phyloP scores from a whole-genome alignment of 2,113 vertebrate genomes.

The Melanocharis versteri region DNA sequence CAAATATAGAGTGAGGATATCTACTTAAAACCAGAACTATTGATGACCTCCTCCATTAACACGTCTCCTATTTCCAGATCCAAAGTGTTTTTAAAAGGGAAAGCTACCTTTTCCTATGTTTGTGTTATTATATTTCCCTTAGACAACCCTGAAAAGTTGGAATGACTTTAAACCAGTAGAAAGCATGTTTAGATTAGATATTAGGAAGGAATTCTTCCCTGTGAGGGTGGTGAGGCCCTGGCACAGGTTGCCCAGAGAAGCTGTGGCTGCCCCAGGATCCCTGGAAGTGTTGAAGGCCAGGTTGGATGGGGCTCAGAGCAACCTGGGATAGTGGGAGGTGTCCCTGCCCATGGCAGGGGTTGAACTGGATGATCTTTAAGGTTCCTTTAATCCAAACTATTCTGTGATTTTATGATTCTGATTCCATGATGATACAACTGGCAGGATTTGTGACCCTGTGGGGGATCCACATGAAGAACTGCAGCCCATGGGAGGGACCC shows the following conservation, averaged over 20 bases:
- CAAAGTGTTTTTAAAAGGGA: neutral
- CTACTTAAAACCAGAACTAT: neutral
- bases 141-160: neutral
- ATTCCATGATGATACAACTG: neutral
- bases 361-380: neutral
- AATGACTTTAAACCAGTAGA: neutral
- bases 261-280: neutral
- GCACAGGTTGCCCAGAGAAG: neutral
- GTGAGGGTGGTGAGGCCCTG: neutral
- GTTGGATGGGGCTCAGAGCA: neutral
- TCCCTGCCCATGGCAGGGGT: neutral
- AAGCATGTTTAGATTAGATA: neutral
- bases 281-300: neutral
- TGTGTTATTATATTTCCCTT: neutral
- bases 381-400: neutral
- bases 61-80: neutral
- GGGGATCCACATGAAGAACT: neutral
- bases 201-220: neutral
- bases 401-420: neutral
- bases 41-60: neutral
- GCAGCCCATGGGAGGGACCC: neutral
- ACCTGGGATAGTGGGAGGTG: accelerated
- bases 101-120: neutral
- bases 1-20: neutral
- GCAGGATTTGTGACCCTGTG: neutral